These are phyloP conservation scores for Lagria hirta DNA, from an alignment of 2,888 invertebrate species.

Conservation along the genomic window DNA sequence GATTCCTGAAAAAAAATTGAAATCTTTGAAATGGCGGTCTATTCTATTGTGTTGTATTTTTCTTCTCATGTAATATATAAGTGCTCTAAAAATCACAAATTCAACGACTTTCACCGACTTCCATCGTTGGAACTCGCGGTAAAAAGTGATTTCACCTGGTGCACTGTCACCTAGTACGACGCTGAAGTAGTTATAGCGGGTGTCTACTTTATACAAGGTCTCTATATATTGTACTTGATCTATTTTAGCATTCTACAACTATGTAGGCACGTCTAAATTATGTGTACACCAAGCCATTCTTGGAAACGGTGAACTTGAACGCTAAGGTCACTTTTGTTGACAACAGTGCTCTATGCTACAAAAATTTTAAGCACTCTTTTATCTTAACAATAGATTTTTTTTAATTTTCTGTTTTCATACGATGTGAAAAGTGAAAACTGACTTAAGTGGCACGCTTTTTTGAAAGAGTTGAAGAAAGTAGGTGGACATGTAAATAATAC, in stretches of 20 bases:
- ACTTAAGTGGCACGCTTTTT: slow-evolving; percentile 26
- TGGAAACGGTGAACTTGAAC: slow-evolving; percentile 37
- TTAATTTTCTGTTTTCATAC: not conserved
- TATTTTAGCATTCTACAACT: slow-evolving; percentile 33
- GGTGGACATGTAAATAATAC: slow-evolving; percentile 24
- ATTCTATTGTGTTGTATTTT: slow-evolving; percentile 11
- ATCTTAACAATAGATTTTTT: slow-evolving; percentile 11
- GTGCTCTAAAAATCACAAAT: slow-evolving; percentile 15
- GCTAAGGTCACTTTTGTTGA: slow-evolving; percentile 16
- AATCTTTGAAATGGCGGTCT: slow-evolving; percentile 5
- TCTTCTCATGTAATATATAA: no score
- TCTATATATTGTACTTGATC: slow-evolving; percentile 35
- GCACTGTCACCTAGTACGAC: slow-evolving; percentile 15
- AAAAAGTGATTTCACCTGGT: slow-evolving; percentile 23
- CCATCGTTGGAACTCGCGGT: slow-evolving; percentile 10
- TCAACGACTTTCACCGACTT: slow-evolving; percentile 27
- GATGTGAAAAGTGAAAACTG: slow-evolving; percentile 27
- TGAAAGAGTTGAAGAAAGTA: slow-evolving; percentile 22
- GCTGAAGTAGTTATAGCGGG: slow-evolving; percentile 17
- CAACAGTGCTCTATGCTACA: slow-evolving; percentile 5
- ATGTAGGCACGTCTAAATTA: slow-evolving; percentile 30
- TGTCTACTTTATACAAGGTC: slow-evolving; percentile 33
- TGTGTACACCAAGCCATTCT: slow-evolving; percentile 29
- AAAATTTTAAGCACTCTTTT: slow-evolving; percentile 8
- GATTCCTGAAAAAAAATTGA: slow-evolving; percentile 3